phyloP scores from a whole-genome alignment of 1,140 invertebrate species.

The Ips typographus region DNA sequence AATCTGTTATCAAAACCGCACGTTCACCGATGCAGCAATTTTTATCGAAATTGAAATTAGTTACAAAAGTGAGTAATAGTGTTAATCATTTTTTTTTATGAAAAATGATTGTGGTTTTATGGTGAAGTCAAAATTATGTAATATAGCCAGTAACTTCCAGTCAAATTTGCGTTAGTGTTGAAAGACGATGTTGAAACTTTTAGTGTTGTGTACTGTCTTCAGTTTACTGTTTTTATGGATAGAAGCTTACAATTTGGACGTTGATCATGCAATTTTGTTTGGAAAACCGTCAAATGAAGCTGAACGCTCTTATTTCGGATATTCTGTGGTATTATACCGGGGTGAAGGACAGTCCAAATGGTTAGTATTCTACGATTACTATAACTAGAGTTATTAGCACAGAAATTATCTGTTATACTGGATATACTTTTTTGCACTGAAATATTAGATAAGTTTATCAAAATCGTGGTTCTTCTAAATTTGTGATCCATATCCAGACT shows the following conservation, averaged over 20 bases:
- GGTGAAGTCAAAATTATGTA: no score
- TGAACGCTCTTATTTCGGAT: constrained; percentile 19
- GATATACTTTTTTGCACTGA: not conserved
- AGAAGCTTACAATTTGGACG: constrained; percentile 22
- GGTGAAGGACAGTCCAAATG: not conserved
- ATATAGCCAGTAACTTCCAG: not conserved
- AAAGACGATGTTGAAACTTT: not conserved
- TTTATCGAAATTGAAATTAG: no score
- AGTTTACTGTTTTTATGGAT: not conserved
- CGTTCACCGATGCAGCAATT: no score
- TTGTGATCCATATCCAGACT: not conserved
- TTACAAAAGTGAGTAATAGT: no score
- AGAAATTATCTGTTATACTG: not conserved
- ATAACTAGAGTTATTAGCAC: not conserved
- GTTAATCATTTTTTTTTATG: no score
- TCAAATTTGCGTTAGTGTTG: not conserved
- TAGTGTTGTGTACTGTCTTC: constrained; percentile 8
- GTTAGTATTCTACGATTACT: not conserved
- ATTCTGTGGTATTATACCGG: constrained; percentile 18
- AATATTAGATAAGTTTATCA: constrained; percentile 1
- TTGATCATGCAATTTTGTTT: constrained; percentile 19
- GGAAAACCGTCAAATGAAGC: not conserved
- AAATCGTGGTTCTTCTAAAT: not conserved
- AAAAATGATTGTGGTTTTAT: no score
- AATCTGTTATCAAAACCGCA: not conserved